These are phyloP conservation scores for Genyomyrus donnyi DNA, from an alignment of 2,113 vertebrate species.

Conservation along the genomic window DNA sequence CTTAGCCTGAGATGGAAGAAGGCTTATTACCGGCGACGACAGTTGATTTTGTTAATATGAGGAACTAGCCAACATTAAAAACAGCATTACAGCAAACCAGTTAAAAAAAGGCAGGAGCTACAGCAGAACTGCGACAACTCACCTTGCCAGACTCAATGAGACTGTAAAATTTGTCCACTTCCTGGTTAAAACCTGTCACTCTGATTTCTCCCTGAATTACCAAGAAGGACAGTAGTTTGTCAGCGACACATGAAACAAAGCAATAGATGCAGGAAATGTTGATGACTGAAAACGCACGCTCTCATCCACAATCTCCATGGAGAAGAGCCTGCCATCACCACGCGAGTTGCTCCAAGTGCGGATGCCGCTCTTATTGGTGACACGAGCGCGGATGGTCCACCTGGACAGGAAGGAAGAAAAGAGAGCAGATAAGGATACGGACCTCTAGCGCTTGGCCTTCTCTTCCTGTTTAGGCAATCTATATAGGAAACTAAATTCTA, in stretches of 20 bases:
- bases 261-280: neutral
- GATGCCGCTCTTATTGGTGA: slow-evolving; percentile 87
- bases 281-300: slow-evolving; percentile 65
- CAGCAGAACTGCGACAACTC: slow-evolving; percentile 29
- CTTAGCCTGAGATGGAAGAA: neutral
- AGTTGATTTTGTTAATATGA: neutral
- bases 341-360: slow-evolving; percentile 96
- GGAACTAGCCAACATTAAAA: neutral
- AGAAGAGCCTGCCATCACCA: slow-evolving; percentile 93
- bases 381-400: slow-evolving; percentile 89
- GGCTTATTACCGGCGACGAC: neutral
- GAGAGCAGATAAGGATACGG: neutral
- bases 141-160: slow-evolving; percentile 92
- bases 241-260: neutral
- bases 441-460: neutral
- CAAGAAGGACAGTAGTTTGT: neutral
- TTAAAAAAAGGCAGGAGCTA: neutral
- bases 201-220: slow-evolving; percentile 84
- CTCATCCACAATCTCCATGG: slow-evolving; percentile 90
- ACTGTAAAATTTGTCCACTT: slow-evolving; percentile 88
- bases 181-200: slow-evolving; percentile 89
- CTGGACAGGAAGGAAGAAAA: slow-evolving; percentile 43
- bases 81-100: neutral
- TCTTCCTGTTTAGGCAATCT: neutral
- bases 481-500: neutral